Percentiles rank a stretch among this genome's conserved stretches.
Evolutionary conservation across 1,140 invertebrate species (phyloP).

Genomic region (Mya arenaria): DNA sequence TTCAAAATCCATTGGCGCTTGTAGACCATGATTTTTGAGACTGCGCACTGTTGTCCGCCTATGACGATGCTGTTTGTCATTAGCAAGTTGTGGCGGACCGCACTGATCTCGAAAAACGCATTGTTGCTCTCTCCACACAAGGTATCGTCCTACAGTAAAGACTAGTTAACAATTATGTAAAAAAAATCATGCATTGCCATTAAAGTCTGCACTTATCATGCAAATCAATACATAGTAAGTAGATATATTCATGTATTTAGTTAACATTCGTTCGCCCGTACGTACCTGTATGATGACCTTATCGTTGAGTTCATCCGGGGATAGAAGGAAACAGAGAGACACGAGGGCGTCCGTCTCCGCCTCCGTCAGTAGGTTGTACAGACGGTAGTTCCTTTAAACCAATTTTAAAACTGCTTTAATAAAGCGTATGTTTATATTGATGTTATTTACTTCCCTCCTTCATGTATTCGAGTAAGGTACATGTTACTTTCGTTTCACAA

Average conservation of each 20-base stretch:
- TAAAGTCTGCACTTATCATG: background rate
- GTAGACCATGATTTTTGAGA: conserved; percentile 27
- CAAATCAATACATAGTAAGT: background rate
- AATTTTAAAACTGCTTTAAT: no score
- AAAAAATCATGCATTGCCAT: background rate
- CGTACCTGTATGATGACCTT: conserved; percentile 19
- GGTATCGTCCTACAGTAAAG: background rate
- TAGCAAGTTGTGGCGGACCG: background rate
- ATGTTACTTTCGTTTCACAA: no score
- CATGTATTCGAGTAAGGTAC: no score
- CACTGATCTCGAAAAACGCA: conserved; percentile 1
- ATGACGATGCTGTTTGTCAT: conserved; percentile 2
- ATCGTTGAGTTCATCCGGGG: background rate
- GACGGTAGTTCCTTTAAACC: background rate
- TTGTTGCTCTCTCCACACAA: conserved; percentile 9
- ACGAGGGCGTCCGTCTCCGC: background rate
- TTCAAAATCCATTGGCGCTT: background rate
- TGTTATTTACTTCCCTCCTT: no score
- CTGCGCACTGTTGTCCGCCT: conserved; percentile 15
- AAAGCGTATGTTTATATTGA: no score
- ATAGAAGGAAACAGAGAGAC: background rate
- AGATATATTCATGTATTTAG: background rate
- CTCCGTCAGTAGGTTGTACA: background rate
- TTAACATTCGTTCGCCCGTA: background rate
- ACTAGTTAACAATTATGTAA: no score